Evolutionary conservation across 2,797 vertebrate species (phyloP).

Genomic region (Peromyscus attwateri): DNA sequence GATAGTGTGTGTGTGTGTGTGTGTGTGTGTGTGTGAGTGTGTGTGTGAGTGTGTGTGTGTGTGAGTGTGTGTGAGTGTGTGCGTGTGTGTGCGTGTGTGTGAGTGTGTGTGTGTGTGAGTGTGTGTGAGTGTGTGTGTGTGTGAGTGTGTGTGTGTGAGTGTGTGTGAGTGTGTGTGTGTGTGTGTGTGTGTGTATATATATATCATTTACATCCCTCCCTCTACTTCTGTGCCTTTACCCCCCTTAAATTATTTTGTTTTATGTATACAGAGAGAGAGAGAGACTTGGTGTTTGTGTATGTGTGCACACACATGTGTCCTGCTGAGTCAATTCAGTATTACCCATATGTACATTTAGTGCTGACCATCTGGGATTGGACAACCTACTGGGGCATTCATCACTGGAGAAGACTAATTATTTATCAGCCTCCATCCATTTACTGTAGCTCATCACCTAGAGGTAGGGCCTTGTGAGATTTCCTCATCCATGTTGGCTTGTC

Average conservation of each 20-base stretch:
- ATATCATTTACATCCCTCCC: too few species aligned
- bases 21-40: too few species aligned
- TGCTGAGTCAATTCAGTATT: not conserved
- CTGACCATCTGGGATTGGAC: not conserved
- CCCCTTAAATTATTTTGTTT: not conserved
- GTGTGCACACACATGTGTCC: not conserved
- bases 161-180: too few species aligned
- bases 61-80: too few species aligned
- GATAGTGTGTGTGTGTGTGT: too few species aligned
- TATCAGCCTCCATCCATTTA: not conserved
- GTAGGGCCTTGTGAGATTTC: too few species aligned
- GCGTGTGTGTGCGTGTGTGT: too few species aligned
- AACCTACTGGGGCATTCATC: not conserved
- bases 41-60: too few species aligned
- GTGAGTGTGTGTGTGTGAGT: too few species aligned
- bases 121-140: too few species aligned
- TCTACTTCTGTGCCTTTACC: not conserved
- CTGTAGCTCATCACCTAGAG: not conserved
- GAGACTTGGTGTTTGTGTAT: not conserved
- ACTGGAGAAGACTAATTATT: not conserved
- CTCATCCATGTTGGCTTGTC: not conserved
- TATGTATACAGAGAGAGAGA: not conserved
- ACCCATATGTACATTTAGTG: not conserved
- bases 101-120: too few species aligned
- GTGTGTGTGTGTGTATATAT: too few species aligned